Conservation (phyloP, 2,797 vertebrate genomes). For the Rhabdomys pumilio region DNA sequence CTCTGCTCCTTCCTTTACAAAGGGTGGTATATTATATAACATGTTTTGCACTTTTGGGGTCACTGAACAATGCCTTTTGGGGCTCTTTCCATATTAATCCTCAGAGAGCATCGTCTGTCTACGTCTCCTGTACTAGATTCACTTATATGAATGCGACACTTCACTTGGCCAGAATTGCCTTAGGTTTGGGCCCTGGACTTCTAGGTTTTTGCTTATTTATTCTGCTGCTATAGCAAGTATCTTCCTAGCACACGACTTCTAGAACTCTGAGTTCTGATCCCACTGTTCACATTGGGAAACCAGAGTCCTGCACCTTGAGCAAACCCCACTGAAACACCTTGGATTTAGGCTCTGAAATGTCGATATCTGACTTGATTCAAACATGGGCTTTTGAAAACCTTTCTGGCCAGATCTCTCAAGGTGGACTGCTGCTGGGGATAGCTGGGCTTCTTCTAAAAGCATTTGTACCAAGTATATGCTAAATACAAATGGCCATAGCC, state of each 20-base stretch:
- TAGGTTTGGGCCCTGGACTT: not conserved
- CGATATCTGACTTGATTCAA: not conserved
- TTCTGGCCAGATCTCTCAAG: slow-evolving; percentile 31
- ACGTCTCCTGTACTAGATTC: not conserved
- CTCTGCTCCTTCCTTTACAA: not conserved
- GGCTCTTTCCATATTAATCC: not conserved
- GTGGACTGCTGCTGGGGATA: not conserved
- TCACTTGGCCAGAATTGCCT: not conserved
- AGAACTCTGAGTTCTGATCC: not conserved
- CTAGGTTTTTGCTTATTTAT: not conserved
- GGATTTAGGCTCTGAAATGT: not conserved
- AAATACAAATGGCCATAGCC: not conserved
- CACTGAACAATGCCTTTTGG: not conserved
- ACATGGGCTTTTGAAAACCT: not conserved
- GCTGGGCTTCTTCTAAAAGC: not conserved
- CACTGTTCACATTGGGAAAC: not conserved
- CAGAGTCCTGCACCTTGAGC: not conserved
- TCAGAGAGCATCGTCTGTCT: not conserved
- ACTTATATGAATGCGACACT: not conserved
- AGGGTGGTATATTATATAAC: not conserved
- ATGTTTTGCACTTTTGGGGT: not conserved
- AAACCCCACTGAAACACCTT: not conserved
- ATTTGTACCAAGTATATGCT: not conserved
- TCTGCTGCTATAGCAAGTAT: not conserved
- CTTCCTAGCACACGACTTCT: not conserved